Conservation (phyloP, 30 jellyfish, hydroid and myxozoan genomes). For the Turritopsis dohrnii region DNA sequence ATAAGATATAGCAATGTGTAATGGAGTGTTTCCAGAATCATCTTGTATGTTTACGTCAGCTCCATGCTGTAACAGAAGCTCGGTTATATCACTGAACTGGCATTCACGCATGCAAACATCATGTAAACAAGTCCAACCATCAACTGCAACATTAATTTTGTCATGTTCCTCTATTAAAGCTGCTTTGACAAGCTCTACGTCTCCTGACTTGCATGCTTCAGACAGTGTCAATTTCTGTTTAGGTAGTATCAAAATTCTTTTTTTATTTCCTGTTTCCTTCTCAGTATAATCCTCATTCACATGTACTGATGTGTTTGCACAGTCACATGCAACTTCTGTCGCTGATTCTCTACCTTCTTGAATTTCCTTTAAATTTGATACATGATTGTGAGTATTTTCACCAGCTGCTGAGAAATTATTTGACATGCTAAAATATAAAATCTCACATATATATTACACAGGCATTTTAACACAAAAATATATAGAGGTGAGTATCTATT, state of each 20-base stretch:
- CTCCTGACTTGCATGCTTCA: slow-evolving; percentile 29
- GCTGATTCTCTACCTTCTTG: not conserved
- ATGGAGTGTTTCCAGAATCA: slow-evolving; percentile 16
- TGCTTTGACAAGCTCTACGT: slow-evolving; percentile 9
- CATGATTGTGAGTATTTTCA: not conserved
- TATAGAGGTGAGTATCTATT: too few species aligned
- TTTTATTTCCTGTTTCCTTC: not conserved
- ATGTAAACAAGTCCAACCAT: slow-evolving; percentile 36
- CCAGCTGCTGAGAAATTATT: not conserved
- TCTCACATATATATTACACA: too few species aligned
- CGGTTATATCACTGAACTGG: slow-evolving; percentile 28
- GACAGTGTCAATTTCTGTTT: not conserved
- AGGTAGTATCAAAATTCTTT: not conserved
- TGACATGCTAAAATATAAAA: not conserved
- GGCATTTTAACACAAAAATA: too few species aligned
- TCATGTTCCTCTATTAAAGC: not conserved
- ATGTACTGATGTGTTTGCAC: not conserved
- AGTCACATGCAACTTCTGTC: not conserved
- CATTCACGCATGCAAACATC: slow-evolving; percentile 28
- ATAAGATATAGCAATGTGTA: slow-evolving; percentile 20
- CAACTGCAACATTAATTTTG: not conserved
- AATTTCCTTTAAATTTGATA: not conserved
- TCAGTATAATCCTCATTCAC: not conserved
- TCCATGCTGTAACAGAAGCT: slow-evolving; percentile 24
- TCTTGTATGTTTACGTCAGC: slow-evolving; percentile 32